A percentile compares a stretch with the other conserved stretches of the same genome.
Evolutionary conservation across 2,888 invertebrate genomes (phyloP).

Genomic region (Phragmatobia fuliginosa): DNA sequence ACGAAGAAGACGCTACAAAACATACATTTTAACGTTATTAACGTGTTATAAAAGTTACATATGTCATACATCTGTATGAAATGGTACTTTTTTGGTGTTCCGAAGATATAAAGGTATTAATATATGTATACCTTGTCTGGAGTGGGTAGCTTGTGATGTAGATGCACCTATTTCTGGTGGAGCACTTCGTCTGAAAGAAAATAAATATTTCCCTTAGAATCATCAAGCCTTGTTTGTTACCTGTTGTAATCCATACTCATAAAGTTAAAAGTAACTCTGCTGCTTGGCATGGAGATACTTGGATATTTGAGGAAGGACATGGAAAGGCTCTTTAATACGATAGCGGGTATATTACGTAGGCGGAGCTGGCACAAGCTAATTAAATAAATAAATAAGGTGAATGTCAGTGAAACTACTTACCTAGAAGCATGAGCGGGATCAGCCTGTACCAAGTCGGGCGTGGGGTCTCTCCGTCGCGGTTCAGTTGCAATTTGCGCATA

Average conservation of each 20-base stretch:
- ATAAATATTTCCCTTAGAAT: too few species aligned
- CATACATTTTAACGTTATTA: neutral
- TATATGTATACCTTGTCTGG: constrained; percentile 77
- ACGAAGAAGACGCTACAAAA: constrained; percentile 88
- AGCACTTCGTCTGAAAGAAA: constrained; percentile 71
- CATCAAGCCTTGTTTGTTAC: too few species aligned
- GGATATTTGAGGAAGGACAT: too few species aligned
- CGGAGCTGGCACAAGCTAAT: too few species aligned
- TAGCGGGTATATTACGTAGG: too few species aligned
- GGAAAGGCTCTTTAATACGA: too few species aligned
- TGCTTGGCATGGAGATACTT: too few species aligned
- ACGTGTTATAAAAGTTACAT: neutral
- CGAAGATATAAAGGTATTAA: neutral
- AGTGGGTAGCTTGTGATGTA: constrained; percentile 75
- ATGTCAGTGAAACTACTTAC: too few species aligned
- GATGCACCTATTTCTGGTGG: constrained; percentile 77
- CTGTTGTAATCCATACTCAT: too few species aligned
- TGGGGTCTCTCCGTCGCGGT: constrained; percentile 58
- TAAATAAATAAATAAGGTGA: too few species aligned
- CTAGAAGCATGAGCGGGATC: constrained; percentile 60
- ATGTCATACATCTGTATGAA: neutral
- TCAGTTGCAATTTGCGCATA: constrained; percentile 92
- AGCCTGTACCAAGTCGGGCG: constrained; percentile 51
- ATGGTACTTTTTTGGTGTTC: neutral
- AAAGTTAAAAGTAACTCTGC: too few species aligned